Evolutionary conservation across 2,797 vertebrate genomes (phyloP).

Genomic region (Sebastes hopkinsi): DNA sequence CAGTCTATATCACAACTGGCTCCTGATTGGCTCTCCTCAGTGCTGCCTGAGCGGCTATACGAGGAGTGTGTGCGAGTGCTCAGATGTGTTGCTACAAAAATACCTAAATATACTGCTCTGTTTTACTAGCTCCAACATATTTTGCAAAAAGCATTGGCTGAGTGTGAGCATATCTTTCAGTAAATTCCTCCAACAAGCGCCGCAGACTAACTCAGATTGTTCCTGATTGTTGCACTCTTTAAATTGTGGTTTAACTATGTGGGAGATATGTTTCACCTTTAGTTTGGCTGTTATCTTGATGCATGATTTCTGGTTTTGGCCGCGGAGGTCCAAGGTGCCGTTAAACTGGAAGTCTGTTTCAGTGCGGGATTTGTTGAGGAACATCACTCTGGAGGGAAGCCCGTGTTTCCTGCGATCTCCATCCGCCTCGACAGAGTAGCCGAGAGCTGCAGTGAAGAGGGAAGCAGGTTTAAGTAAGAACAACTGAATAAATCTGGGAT

Average conservation of each 20-base stretch:
- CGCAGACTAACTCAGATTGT: neutral
- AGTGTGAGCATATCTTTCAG: neutral
- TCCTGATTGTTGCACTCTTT: neutral
- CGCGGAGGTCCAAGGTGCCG: constrained; percentile 81
- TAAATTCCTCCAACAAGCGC: neutral
- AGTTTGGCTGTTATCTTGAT: constrained; percentile 82
- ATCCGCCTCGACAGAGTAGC: constrained; percentile 88
- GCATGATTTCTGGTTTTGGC: constrained; percentile 85
- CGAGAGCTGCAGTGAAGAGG: constrained; percentile 77
- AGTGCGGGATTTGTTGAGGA: constrained; percentile 74
- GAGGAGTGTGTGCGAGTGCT: neutral
- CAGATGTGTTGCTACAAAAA: neutral
- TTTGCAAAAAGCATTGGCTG: neutral
- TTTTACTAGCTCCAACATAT: neutral
- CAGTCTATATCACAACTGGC: neutral
- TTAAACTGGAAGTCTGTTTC: constrained; percentile 82
- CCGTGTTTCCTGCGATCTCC: constrained; percentile 85
- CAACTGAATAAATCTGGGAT: neutral
- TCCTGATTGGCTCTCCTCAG: neutral
- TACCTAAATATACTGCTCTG: neutral
- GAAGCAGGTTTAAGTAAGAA: neutral
- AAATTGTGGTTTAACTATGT: neutral
- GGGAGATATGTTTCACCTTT: constrained; percentile 80
- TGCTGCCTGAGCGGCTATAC: neutral
- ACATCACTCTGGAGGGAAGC: constrained; percentile 85